Evolutionary conservation across 2,113 vertebrate genomes (phyloP), one percentile per base, ranked within the genome.

Genomic region (Scortum barcoo): DNA sequence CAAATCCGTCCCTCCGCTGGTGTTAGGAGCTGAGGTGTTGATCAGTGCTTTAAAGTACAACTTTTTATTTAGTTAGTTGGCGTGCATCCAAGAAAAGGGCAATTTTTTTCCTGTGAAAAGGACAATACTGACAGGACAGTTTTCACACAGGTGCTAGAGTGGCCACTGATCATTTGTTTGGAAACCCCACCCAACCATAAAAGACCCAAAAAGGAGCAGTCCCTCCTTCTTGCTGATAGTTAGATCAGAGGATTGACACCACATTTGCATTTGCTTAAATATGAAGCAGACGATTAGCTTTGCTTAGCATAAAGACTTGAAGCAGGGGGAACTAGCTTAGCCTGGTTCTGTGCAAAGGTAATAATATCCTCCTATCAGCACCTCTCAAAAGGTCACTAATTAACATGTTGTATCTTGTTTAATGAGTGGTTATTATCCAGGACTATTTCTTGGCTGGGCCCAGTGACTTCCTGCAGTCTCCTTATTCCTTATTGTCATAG

Each of bases 51-150:
- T 11, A 13, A 51, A n/a, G 0, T 20, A 13, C 5, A 30, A 33
- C 48, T 2, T 5, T 20, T n/a, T 54, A 14, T 14, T 17, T 77
- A n/a, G n/a, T 62, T n/a, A 42, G 3, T 46, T 71, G 54, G 60
- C 30, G 56, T 28, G 16, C 48, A 13, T 62, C 50, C 30, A 53
- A 48, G 10, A 62, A 33, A 13, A 40, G 1, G 1, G 13, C 7
- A 13, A 22, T n/a, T n/a, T n/a, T 40, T 28, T 33, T 84, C 73
- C 33, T 38, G 44, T 44, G 1, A 75, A 69, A 70, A 30, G 28
- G n/a, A 26, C n/a, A 44, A 57, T 44, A 30, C 8, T 72, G 36
- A 74, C 16, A 7, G 1, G 22, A 22, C 20, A 42, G 0, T 11
- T 16, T 9, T 81, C 51, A 46, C 42, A 68, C 9, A 50, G 14